Base-by-base conservation (phyloP, 2,888 invertebrate species). In the Eucera pruinosa region DNA sequence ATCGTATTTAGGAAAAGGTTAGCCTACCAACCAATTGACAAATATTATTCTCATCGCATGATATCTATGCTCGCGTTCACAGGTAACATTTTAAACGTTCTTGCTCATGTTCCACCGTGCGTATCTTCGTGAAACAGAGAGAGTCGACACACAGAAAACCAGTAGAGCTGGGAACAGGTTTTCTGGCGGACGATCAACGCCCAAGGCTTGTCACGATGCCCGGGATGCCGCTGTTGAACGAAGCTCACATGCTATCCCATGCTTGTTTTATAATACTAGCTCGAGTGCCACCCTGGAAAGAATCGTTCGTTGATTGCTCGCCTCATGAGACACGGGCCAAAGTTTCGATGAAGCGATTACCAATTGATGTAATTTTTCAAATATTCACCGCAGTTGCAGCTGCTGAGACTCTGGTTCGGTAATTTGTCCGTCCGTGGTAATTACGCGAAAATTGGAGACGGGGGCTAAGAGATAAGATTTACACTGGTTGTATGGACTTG, bases 191-290 rank as follows among this genome's bases (percentile, higher is more conserved):
- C 79, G 80, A 86, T 87, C 87, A 82, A 82, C 86, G 87, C 83
- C 83, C 81, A 79, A 79, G 85, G 84, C 87, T 84, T 83, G 87
- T 87, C 86, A 87, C 86, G 87, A 84, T 84, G 81, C 78, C 68
- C 66, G 60, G n/a, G 76, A 76, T 62, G 80, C 73, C 66, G 78
- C 69, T 57, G 81, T 78, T 80, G 77, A 84, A 74, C 79, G 79
- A 82, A 73, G 79, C 72, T 81, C 84, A 65, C 84, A 79, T 81
- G 82, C 66, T 65, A 68, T 55, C 57, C 41, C 30, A 25, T 58
- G 55, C 67, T 67, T 70, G 70, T 74, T 78, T 83, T 80, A 68
- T 80, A 74, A 74, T 71, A 33, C 71, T 73, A 45, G 57, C 60
- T 57, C 78, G 82, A 80, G 71, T 83, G 11, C 58, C 58, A 47